phyloP scores from a whole-genome alignment of 2,113 vertebrate genomes.

The Eulacestoma nigropectus region DNA sequence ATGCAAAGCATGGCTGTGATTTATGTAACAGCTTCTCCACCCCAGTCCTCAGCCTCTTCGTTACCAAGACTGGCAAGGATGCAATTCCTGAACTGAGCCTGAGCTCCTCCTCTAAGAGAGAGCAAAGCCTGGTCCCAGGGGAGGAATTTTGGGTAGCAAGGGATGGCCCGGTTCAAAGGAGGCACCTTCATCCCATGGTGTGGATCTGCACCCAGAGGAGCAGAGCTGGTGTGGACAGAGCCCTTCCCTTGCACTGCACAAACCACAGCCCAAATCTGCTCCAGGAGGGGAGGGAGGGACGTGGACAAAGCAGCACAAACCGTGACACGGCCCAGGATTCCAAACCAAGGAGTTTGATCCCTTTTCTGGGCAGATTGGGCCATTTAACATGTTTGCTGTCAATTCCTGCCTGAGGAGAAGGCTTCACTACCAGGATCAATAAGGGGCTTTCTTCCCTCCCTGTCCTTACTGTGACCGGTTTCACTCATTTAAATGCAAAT shows the following conservation, averaged over 20 bases:
- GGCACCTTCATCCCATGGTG: neutral
- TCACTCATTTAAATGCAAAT: constrained; percentile 22
- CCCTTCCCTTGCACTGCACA: neutral
- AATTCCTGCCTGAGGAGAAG: neutral
- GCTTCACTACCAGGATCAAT: neutral
- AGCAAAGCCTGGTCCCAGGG: neutral
- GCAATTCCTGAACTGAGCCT: neutral
- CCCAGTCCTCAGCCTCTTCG: neutral
- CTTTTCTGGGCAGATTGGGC: neutral
- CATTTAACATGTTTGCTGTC: neutral
- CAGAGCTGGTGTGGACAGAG: neutral
- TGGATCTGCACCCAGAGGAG: neutral
- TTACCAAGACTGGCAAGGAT: neutral
- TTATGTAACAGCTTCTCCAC: constrained; percentile 21
- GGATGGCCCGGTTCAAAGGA: fast-evolving
- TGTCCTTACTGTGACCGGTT: neutral
- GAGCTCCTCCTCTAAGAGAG: neutral
- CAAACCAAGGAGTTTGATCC: neutral
- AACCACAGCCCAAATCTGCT: neutral
- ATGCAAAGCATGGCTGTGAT: neutral
- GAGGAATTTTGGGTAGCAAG: neutral
- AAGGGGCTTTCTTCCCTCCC: neutral
- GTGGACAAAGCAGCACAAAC: neutral
- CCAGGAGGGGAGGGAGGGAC: neutral
- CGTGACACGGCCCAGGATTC: neutral